These are phyloP conservation scores for Achroia grisella DNA, from an alignment of 1,140 invertebrate species.

Conservation along the genomic window DNA sequence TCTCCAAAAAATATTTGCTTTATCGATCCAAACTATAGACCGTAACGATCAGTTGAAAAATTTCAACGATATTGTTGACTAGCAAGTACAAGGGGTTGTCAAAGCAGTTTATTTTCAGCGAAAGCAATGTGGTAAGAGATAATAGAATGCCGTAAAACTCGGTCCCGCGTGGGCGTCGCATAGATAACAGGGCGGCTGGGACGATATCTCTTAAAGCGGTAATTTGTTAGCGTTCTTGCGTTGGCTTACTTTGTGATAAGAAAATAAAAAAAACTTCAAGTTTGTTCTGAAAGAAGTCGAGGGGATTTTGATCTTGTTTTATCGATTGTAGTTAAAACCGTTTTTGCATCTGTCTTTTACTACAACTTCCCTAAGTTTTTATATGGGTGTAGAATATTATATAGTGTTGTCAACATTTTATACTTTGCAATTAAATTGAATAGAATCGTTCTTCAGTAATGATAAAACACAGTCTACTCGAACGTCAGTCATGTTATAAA, in stretches of 20 bases:
- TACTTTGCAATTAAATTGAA: too few relatives aligned
- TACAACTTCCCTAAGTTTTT: too few relatives aligned
- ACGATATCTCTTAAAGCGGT: slow-evolving; percentile 53
- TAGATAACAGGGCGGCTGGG: slow-evolving; percentile 39
- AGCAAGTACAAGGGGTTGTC: slow-evolving; percentile 17
- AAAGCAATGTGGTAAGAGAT: slow-evolving; percentile 47
- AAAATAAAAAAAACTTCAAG: slow-evolving; percentile 17
- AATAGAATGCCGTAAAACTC: slow-evolving; percentile 49
- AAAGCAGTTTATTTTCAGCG: slow-evolving; percentile 52
- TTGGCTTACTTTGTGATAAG: slow-evolving; percentile 30
- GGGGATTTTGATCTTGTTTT: too few relatives aligned
- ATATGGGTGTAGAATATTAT: too few relatives aligned
- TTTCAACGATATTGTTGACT: slow-evolving; percentile 16
- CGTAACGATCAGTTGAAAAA: slow-evolving; percentile 13
- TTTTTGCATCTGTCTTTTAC: not conserved
- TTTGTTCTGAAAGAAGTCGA: not conserved
- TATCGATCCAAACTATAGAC: too few relatives aligned
- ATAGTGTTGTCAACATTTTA: too few relatives aligned
- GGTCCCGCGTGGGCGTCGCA: slow-evolving; percentile 43
- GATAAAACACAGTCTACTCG: too few relatives aligned
- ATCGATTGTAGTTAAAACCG: not conserved
- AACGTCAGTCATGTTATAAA: not conserved
- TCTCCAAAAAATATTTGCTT: too few relatives aligned
- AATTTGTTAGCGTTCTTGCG: slow-evolving; percentile 52
- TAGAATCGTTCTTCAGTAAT: too few relatives aligned